Evolutionary conservation across 2,888 invertebrate species (phyloP), one percentile per base, ranked within the genome.

Genomic region (Electrophaes corylata): DNA sequence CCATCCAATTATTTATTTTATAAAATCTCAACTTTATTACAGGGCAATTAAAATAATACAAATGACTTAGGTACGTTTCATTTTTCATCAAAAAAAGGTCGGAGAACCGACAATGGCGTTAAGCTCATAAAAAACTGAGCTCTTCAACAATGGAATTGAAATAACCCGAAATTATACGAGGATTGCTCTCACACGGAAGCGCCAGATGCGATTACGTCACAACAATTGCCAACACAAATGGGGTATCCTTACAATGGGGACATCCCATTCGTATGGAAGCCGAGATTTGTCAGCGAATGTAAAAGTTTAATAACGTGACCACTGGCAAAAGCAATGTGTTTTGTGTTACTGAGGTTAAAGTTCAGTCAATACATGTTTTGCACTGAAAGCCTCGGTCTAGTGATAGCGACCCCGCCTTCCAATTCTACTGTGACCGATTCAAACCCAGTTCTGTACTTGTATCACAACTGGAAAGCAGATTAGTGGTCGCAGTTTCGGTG

Each of bases 151-250:
- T 55, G 48, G 46, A 44, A 45, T 52, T 56, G 56, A 46, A 60
- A 60, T 60, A 53, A 46, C 41, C 60, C 46, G 51, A 60, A 60
- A 60, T 60, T 55, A 60, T 60, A 39, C 50, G 46, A 46, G 45
- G 35, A 35, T 40, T 45, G 37, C 20, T 16, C 47, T 43, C 45
- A 18, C 49, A 50, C 50, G 50, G 51, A 51, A 51, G 56, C 39
- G 47, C 56, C 45, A 62, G 56, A 62, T 56, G 46, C 43, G 46
- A 58, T 59, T 48, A 53, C 49, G 62, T 56, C 56, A 58, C 49
- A 54, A 52, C 57, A 52, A 49, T 58, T 56, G 41, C 48, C 50
- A 35, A 46, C 49, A 59, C 43, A 58, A 59, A 49, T 46, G 53
- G 41, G 49, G 12, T 33, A 39, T 45, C 31, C 40, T 16, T 44